Base-by-base conservation (phyloP, 2,797 vertebrate genomes). In the Paguma larvata region DNA sequence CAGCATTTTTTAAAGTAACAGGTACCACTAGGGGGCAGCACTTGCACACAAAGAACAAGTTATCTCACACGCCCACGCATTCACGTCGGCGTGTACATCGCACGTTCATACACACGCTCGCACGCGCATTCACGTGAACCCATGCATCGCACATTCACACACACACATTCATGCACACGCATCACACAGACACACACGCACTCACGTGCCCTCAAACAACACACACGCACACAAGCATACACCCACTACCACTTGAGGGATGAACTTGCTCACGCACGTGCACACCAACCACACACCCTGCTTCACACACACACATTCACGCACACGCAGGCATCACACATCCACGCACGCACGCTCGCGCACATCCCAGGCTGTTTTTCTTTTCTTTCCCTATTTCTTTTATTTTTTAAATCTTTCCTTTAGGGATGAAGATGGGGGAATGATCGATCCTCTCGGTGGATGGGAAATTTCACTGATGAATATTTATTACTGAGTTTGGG, bases 1-100 rank as follows among this genome's bases (percentile, higher is more conserved):
- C 1, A 94, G 23, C 14, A 46, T 9, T 32, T 79, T 16, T 63
- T 46, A 85, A 91, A 75, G 38, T n/a, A 65, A 15, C 10, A 82
- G 46, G 8, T 21, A 13, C 85, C 97, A 94, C 96, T 82, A 95
- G 97, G 97, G 78, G 95, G 86, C 97, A 97, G 93, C 93, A 95
- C 62, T 56, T 51, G 62, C 96, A 95, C 95, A 75, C 67, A 85
- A 59, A 89, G 78, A 95, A 62, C 51, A 51, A 34, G 46, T 93
- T 11, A 3, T 32, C 4, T 16, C 19, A 0, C 73, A 10, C 56
- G 3, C 32, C 34, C 7, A 9, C n/a, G 53, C 48, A 23, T n/a
- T 3, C 32, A 6, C 14, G n/a, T 27, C 30, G 25, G 44, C 34
- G 1, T 21, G 0, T 44, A 23, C 25, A 2, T 12, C 3, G 16